Evolutionary conservation across 1,140 invertebrate genomes (phyloP).

Genomic region (Trypoxylus dichotomus): DNA sequence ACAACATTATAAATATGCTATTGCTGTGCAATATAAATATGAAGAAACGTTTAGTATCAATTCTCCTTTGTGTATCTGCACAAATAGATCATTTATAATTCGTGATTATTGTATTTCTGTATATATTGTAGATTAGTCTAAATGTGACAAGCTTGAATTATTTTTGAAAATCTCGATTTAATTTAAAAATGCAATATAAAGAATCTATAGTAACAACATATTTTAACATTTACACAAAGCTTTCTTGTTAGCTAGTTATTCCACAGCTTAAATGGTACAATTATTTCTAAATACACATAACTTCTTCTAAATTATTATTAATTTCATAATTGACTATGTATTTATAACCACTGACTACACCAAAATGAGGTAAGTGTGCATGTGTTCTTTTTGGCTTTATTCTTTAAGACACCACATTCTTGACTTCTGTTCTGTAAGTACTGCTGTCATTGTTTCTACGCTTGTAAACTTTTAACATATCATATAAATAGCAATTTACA

Average conservation of each 20-base stretch:
- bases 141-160: not conserved
- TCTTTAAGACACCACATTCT: slow-evolving; percentile 1
- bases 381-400: not conserved
- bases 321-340: not conserved
- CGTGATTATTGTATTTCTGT: too few relatives aligned
- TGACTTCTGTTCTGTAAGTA: not conserved
- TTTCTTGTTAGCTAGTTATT: not conserved
- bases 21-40: too few relatives aligned
- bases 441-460: not conserved
- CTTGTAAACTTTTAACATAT: not conserved
- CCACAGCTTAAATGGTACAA: not conserved
- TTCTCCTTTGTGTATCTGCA: too few relatives aligned
- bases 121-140: too few relatives aligned
- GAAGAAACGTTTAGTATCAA: too few relatives aligned
- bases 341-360: not conserved
- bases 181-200: too few relatives aligned
- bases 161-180: not conserved
- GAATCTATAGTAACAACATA: too few relatives aligned
- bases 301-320: not conserved
- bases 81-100: too few relatives aligned
- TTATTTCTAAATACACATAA: not conserved
- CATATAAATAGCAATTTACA: not conserved
- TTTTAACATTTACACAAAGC: not conserved
- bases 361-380: not conserved
- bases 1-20: too few relatives aligned